phyloP scores from a whole-genome alignment of 30 jellyfish, hydroid and myxozoan species.

The Rhopilema esculentum region DNA sequence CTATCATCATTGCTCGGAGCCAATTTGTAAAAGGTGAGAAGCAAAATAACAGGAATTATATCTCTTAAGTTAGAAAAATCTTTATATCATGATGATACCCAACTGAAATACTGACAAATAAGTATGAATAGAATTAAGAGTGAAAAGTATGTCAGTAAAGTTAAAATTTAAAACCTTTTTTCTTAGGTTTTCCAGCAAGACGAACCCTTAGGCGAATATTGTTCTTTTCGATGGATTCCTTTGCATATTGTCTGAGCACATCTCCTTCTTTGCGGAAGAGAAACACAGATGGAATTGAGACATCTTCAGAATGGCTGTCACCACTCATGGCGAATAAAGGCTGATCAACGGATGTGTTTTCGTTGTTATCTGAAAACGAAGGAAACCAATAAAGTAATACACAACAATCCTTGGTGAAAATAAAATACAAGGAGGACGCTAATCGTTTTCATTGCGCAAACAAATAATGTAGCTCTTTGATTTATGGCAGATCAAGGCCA shows the following conservation, averaged over 20 bases:
- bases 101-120: too few relatives aligned
- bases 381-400: neutral
- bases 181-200: constrained; percentile 51
- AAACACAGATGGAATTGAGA: constrained; percentile 93
- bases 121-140: neutral
- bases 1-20: too few relatives aligned
- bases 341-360: constrained; percentile 75
- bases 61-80: too few relatives aligned
- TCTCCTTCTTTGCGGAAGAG: constrained; percentile 91
- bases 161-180: constrained; percentile 5
- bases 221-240: constrained; percentile 20
- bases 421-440: neutral
- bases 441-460: too few relatives aligned
- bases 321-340: constrained; percentile 98
- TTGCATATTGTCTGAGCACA: constrained; percentile 54
- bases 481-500: neutral
- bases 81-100: too few relatives aligned
- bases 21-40: too few relatives aligned
- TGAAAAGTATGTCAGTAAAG: neutral
- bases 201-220: constrained; percentile 43
- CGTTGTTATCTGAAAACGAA: constrained; percentile 56
- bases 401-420: neutral
- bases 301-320: constrained; percentile 89
- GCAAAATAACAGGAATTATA: too few relatives aligned
- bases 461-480: neutral